These are phyloP conservation scores for Lasiurus cinereus DNA, from an alignment of 2,113 vertebrate species.

Conservation along the genomic window DNA sequence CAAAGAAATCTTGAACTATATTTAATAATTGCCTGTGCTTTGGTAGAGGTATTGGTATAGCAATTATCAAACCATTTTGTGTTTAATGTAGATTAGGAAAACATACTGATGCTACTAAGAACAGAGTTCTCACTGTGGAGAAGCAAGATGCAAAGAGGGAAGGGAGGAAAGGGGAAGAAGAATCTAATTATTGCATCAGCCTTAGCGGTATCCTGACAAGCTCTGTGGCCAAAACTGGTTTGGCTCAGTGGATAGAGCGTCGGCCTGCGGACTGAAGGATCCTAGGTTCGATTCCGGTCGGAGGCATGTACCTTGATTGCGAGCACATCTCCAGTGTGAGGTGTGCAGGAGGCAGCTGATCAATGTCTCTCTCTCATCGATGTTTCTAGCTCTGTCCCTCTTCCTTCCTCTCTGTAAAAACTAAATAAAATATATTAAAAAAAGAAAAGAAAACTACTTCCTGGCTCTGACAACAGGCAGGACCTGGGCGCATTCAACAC, in stretches of 20 bases:
- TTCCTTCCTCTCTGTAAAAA: too few species aligned
- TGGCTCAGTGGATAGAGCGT: too few species aligned
- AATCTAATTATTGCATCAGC: neutral
- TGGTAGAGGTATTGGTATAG: neutral
- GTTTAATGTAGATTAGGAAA: conserved; percentile 9
- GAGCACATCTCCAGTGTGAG: too few species aligned
- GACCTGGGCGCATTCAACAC: neutral
- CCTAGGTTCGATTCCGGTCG: too few species aligned
- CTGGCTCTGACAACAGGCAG: neutral
- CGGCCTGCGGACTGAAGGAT: too few species aligned
- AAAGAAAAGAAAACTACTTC: neutral
- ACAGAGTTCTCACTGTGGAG: neutral
- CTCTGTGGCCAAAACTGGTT: too few species aligned
- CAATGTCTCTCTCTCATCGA: too few species aligned
- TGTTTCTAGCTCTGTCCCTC: too few species aligned
- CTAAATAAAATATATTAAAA: too few species aligned
- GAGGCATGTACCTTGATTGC: too few species aligned
- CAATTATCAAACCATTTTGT: neutral
- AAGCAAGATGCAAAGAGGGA: neutral
- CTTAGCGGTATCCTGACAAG: neutral
- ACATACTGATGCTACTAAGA: neutral
- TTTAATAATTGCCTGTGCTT: neutral
- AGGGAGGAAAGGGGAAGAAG: neutral
- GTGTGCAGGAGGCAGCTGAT: too few species aligned
- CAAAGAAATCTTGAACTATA: neutral